A percentile compares a stretch with the other conserved stretches of the same genome.
Conservation (phyloP, 2,888 invertebrate species). For the Drosophila pseudotalamancana region DNA sequence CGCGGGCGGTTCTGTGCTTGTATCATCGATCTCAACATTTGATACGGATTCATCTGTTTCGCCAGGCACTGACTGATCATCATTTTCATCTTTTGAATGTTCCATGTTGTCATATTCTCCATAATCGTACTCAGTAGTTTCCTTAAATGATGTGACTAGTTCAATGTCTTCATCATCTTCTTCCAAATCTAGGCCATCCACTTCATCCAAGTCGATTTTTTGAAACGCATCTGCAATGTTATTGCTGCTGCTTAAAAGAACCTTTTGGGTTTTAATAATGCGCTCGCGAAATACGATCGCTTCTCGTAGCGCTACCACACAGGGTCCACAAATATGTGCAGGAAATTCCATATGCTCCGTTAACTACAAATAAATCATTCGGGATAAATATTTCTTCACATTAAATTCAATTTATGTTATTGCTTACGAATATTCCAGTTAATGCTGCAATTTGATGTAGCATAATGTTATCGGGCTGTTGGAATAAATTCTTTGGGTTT, state of each 20-base stretch:
- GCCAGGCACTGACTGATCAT: neutral
- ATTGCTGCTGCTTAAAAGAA: conserved; percentile 30
- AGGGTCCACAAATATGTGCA: conserved; percentile 58
- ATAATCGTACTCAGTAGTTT: conserved; percentile 8
- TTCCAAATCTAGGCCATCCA: neutral
- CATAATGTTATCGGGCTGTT: conserved; percentile 50
- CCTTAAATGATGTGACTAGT: neutral
- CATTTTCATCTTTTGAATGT: neutral
- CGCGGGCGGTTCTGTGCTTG: neutral
- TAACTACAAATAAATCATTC: conserved; percentile 28
- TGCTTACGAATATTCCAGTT: conserved; percentile 63
- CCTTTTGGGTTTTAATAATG: conserved; percentile 60
- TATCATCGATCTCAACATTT: neutral
- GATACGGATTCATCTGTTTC: neutral
- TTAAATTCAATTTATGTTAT: neutral
- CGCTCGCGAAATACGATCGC: conserved; percentile 62
- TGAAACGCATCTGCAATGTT: conserved; percentile 18
- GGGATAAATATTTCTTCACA: neutral
- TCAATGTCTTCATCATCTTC: neutral
- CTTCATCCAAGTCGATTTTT: conserved; percentile 42
- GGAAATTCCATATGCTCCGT: conserved; percentile 40
- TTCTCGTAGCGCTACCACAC: conserved; percentile 48
- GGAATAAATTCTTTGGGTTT: conserved; percentile 47
- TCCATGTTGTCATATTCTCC: neutral
- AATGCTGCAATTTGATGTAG: conserved; percentile 64